Evolutionary conservation across 2,113 vertebrate species (phyloP), one percentile per base, ranked within the genome.

Genomic region (Podarcis cretensis): DNA sequence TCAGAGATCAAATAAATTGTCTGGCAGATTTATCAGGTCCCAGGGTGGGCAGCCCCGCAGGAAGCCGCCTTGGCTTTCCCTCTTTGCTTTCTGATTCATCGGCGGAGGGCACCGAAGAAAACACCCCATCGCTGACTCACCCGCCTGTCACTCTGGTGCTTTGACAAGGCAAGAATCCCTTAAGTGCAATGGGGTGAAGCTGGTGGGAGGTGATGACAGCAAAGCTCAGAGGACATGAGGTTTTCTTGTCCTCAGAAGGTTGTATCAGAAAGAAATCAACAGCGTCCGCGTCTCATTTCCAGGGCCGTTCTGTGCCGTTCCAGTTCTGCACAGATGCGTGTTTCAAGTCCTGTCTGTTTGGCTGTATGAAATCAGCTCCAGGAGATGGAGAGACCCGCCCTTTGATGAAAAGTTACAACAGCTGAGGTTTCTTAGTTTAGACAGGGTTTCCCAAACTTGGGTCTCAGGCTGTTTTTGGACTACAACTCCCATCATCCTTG

Each of bases 1-100:
- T 97, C 97, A 96, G 95, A 96, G 97, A 96, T 94, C 97, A 97
- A 95, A 97, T 94, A 92, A 94, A 98, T 96, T 94, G 96, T 96
- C 94, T 95, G 96, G 95, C 95, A 96, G 96, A 96, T 95, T 90
- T 93, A 96, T 86, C 89, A 92, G 93, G 90, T 84, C 94, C 92
- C 95, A 90, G 86, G 94, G 95, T 96, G 69, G 87, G 94, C 96
- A 95, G 95, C 95, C 95, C 91, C 86, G 91, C 93, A 81, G 90
- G 94, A 96, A 96, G 93, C 21, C 77, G 85, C 87, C 92, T 77
- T 37, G 37, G 83, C 84, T 89, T 85, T 43, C 43, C 81, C 84
- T 25, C 48, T 30, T 63, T 57, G 5, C 80, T 85, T 87, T 59
- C 75, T 75, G 23, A 21, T 20, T 25, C 83, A 48, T 16, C 40